These are phyloP conservation scores for Trichonephila inaurata DNA, from an alignment of 1,140 invertebrate species.

Conservation along the genomic window DNA sequence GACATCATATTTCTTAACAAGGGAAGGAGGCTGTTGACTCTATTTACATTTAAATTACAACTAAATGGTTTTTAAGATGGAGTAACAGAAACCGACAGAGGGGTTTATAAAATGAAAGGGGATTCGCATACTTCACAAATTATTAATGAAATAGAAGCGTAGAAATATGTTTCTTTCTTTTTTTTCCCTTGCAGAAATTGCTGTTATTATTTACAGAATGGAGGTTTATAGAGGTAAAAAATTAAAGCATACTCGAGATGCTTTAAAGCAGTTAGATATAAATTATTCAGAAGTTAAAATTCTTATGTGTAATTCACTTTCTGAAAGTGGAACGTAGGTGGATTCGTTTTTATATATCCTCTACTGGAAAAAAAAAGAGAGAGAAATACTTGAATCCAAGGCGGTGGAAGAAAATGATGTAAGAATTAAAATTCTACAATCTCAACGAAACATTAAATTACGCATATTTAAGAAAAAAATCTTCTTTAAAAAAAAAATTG, in stretches of 20 bases:
- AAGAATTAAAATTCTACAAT: neutral
- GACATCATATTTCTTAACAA: neutral
- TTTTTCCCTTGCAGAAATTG: neutral
- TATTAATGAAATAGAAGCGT: neutral
- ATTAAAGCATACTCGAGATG: neutral
- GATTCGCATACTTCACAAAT: slow-evolving; percentile 7
- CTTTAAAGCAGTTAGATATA: neutral
- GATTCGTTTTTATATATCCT: neutral
- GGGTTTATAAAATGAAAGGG: neutral
- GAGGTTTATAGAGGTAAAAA: neutral
- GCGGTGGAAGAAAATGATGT: neutral
- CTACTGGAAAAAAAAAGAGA: neutral
- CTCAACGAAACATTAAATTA: slow-evolving; percentile 3
- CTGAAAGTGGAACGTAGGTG: neutral
- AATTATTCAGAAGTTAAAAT: neutral
- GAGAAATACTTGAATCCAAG: neutral
- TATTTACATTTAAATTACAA: slow-evolving; percentile 29
- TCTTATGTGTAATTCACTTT: neutral
- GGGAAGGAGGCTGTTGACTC: neutral
- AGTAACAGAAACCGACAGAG: neutral
- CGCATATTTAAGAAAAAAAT: neutral
- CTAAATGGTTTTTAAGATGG: slow-evolving; percentile 14
- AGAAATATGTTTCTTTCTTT: neutral
- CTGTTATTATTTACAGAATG: neutral
- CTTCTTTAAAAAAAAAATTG: neutral